Base-by-base conservation (phyloP, 2,797 vertebrate species). In the Lagodon rhomboides region DNA sequence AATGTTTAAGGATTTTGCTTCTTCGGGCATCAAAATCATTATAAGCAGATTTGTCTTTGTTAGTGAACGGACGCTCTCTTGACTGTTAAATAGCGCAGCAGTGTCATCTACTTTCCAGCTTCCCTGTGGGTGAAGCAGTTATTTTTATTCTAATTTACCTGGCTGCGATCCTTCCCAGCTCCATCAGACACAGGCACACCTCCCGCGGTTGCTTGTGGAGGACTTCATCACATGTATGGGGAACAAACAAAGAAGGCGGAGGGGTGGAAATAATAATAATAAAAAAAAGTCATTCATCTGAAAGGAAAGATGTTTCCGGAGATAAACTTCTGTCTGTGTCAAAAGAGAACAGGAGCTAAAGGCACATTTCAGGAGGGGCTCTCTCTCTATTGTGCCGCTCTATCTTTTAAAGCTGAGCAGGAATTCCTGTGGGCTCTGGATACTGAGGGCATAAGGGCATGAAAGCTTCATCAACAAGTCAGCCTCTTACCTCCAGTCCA, bases 181-280 rank as follows among this genome's bases (percentile, higher is more conserved):
- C 98, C 93, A 99, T 95, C 93, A 99, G 94, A 88, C 98, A 99
- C 80, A 99, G 96, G 78, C 97, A 99, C 73, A 99, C 98, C 90
- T 98, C 96, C 83, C 97, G 92, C 74, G 98, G 98, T 63, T 98
- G 97, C 86, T 97, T 98, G 85, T 98, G 97, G 46, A 99, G 97
- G 73, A 99, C 98, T 99, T 87, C 47, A 61, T 55, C n/a, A 79
- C 56, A 69, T 46, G 12, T 12, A 75, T 20, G 55, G 72, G 25
- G 4, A 18, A 87, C 68, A 88, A 65, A 83, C 61, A 87, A 51
- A 89, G 66, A 73, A 49, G 54, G 59, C 38, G 60, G 16, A 64
- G 41, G 68, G 63, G 23, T 17, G 22, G 34, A 54, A 55, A 70
- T 18, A 46, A 17, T 18, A 67, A 79, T 69, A 51, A 61, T 49